phyloP scores from a whole-genome alignment of 2,113 vertebrate genomes.

The Percina caprodes region DNA sequence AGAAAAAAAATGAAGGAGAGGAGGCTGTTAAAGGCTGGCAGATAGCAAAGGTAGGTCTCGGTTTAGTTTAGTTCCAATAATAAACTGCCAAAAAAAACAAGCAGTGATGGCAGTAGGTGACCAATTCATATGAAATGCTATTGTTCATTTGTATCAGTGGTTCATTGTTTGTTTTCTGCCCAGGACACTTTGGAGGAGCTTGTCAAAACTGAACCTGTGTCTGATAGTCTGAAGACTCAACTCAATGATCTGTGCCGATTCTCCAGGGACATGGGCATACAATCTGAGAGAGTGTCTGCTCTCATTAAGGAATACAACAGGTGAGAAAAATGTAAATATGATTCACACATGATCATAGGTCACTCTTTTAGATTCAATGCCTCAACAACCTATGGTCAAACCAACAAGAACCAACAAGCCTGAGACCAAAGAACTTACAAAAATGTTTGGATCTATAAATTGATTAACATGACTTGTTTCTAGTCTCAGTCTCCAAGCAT shows the following conservation, averaged over 20 bases:
- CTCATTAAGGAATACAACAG: slow-evolving; percentile 97
- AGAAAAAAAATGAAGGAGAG: slow-evolving; percentile 85
- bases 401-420: neutral
- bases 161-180: slow-evolving; percentile 8
- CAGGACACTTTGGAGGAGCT: slow-evolving; percentile 91
- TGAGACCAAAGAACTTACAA: neutral
- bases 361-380: neutral
- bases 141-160: neutral
- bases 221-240: slow-evolving; percentile 91
- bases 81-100: slow-evolving; percentile 1
- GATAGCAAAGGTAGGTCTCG: slow-evolving; percentile 85
- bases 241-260: slow-evolving; percentile 95
- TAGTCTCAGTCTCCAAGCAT: slow-evolving; percentile 94
- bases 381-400: neutral
- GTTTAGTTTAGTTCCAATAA: neutral
- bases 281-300: slow-evolving; percentile 91
- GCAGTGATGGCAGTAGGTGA: neutral
- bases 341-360: neutral
- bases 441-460: neutral
- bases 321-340: slow-evolving; percentile 68
- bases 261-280: slow-evolving; percentile 91
- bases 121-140: neutral
- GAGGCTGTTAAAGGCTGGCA: slow-evolving; percentile 90
- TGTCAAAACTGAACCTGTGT: slow-evolving; percentile 88
- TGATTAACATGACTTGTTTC: neutral